Conservation (phyloP, 2,113 vertebrate species). For the Petrocephalus microphthalmus region DNA sequence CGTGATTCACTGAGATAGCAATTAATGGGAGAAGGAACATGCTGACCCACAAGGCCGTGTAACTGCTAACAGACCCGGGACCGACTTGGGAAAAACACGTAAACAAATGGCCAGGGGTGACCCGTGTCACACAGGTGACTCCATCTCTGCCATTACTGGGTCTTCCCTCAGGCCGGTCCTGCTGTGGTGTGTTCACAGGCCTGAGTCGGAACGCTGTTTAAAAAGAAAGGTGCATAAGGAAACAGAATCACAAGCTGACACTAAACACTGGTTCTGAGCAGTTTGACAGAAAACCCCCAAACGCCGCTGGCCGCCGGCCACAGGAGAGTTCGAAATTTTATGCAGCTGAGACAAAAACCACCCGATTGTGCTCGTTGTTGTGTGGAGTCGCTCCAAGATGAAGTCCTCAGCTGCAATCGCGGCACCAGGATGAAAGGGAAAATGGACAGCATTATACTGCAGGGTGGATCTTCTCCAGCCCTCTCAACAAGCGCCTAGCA, state of each 20-base stretch:
- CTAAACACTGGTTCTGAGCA: neutral
- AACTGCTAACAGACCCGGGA: neutral
- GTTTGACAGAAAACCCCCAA: neutral
- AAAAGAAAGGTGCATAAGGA: neutral
- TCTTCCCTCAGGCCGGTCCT: neutral
- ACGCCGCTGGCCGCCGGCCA: neutral
- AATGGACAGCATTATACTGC: neutral
- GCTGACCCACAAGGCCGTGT: neutral
- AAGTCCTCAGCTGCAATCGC: neutral
- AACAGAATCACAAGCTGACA: neutral
- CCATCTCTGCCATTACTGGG: neutral
- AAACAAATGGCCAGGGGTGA: neutral
- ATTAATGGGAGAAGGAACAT: neutral
- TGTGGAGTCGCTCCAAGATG: neutral
- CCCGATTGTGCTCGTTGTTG: neutral
- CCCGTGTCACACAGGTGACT: neutral
- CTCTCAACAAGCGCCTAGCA: neutral
- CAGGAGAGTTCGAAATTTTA: neutral
- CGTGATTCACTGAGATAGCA: constrained; percentile 16
- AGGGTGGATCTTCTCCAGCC: neutral
- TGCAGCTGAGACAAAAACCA: neutral
- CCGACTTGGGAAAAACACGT: neutral
- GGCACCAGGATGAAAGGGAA: neutral
- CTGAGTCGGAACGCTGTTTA: neutral
- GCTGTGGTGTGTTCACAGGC: neutral